Conservation (phyloP, 2,888 invertebrate genomes). For the Thumatha senex region DNA sequence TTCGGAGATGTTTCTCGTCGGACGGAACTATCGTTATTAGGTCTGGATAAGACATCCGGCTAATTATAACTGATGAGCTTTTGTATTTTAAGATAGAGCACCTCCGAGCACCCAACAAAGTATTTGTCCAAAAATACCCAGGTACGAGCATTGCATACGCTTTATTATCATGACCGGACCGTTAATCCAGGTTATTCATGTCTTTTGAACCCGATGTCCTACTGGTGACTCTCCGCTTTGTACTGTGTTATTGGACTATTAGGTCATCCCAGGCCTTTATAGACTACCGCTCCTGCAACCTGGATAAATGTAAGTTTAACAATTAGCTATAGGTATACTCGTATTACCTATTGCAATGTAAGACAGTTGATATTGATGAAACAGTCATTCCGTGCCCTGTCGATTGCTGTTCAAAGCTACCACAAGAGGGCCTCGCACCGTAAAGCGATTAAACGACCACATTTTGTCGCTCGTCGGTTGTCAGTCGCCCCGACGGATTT, state of each 20-base stretch:
- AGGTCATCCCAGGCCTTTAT: too few relatives aligned
- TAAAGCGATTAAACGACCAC: slow-evolving; percentile 30
- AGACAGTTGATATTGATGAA: slow-evolving; percentile 27
- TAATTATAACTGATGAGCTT: slow-evolving; percentile 5
- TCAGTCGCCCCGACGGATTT: slow-evolving; percentile 58
- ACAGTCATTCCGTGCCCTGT: slow-evolving; percentile 23
- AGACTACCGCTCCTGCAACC: too few relatives aligned
- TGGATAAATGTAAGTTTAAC: slow-evolving; percentile 7
- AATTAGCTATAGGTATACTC: slow-evolving; percentile 13
- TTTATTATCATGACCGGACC: too few relatives aligned
- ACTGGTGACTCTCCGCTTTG: too few relatives aligned
- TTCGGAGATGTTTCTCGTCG: slow-evolving; percentile 12
- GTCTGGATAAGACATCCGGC: slow-evolving; percentile 6
- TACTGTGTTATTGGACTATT: too few relatives aligned
- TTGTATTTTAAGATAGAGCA: background rate
- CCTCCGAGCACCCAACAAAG: background rate
- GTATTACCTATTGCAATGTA: too few relatives aligned
- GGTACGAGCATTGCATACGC: too few relatives aligned
- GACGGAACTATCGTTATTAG: slow-evolving; percentile 8
- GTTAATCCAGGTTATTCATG: too few relatives aligned
- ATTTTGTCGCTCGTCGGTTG: slow-evolving; percentile 43
- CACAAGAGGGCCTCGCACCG: slow-evolving; percentile 58
- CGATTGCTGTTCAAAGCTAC: slow-evolving; percentile 47
- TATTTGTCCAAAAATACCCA: too few relatives aligned
- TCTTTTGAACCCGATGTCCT: too few relatives aligned